These are phyloP conservation scores for Barypeithes pellucidus DNA, from an alignment of 2,888 invertebrate species.

Conservation along the genomic window DNA sequence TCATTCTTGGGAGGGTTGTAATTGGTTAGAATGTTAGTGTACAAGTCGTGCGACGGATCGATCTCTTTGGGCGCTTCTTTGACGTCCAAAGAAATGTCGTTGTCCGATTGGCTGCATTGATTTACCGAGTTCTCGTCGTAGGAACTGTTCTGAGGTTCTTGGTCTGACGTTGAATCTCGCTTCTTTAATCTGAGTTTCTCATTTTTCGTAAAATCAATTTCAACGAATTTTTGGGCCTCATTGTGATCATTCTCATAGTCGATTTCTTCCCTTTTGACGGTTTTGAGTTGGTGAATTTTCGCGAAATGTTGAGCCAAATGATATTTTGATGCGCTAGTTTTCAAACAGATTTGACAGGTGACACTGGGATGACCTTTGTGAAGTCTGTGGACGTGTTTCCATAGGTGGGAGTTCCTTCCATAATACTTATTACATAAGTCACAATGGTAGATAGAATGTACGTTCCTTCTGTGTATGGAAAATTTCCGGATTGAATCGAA, in stretches of 20 bases:
- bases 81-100: constrained; percentile 44
- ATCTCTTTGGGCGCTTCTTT: constrained; percentile 66
- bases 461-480: constrained; percentile 72
- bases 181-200: too few species aligned
- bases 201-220: neutral
- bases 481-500: constrained; percentile 72
- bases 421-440: constrained; percentile 77
- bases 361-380: constrained; percentile 76
- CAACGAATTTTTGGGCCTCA: constrained; percentile 6
- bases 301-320: constrained; percentile 75
- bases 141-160: constrained; percentile 24
- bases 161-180: constrained; percentile 22
- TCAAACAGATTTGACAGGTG: constrained; percentile 75
- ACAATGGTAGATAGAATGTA: constrained; percentile 75
- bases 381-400: constrained; percentile 77
- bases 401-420: constrained; percentile 75
- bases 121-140: constrained; percentile 19
- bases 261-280: constrained; percentile 25
- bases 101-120: constrained; percentile 45
- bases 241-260: constrained; percentile 25
- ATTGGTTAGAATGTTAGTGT: constrained; percentile 70
- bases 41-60: constrained; percentile 67
- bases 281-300: constrained; percentile 70
- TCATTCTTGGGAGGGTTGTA: constrained; percentile 70
- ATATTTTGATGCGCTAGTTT: constrained; percentile 75